phyloP scores from a whole-genome alignment of 1,140 invertebrate species.

The Macrotrachela quadricornifera region DNA sequence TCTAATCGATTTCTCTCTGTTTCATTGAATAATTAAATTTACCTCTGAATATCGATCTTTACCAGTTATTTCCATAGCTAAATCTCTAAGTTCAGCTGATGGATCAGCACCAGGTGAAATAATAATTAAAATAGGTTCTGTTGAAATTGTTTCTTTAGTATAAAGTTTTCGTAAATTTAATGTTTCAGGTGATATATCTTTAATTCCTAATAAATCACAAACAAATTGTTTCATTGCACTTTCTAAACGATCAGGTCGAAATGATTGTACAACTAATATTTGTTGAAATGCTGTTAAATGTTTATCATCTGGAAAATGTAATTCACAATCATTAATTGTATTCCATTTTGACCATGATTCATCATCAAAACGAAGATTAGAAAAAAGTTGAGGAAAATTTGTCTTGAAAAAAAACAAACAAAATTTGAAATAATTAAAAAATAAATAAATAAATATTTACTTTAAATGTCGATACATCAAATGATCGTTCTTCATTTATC shows the following conservation, averaged over 20 bases:
- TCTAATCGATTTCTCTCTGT: background rate
- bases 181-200: conserved; percentile 40
- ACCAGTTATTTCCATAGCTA: conserved; percentile 37
- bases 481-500: conserved; percentile 42
- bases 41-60: conserved; percentile 40
- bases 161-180: conserved; percentile 40
- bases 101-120: conserved; percentile 54
- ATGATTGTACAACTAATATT: conserved; percentile 51
- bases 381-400: conserved; percentile 41
- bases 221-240: conserved; percentile 47
- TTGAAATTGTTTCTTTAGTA: conserved; percentile 34
- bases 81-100: conserved; percentile 46
- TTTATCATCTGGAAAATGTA: conserved; percentile 34
- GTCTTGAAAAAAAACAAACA: conserved; percentile 15
- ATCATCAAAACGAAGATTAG: conserved; percentile 41
- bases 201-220: conserved; percentile 37
- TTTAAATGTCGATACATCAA: conserved; percentile 39
- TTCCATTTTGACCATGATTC: conserved; percentile 46
- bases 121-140: conserved; percentile 52
- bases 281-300: conserved; percentile 53
- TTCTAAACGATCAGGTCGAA: conserved; percentile 57
- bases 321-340: conserved; percentile 38
- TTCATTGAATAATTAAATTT: conserved; percentile 5
- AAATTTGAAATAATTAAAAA: background rate
- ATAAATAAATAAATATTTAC: conserved; percentile 21